These are phyloP conservation scores for Raphicerus campestris DNA, from an alignment of 2,113 vertebrate genomes.

Conservation along the genomic window DNA sequence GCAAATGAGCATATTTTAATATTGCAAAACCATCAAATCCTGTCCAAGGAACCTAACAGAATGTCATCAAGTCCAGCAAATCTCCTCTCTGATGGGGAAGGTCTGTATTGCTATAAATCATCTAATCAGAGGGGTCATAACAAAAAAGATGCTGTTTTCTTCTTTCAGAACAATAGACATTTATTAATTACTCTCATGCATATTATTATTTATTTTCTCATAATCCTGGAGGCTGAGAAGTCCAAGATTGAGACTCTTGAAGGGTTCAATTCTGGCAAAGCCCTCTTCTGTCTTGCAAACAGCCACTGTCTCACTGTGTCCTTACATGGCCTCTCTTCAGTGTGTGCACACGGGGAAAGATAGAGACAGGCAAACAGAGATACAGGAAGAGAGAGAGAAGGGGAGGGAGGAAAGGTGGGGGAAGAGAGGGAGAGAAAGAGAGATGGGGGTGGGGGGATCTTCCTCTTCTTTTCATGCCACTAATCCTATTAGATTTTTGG, in stretches of 20 bases:
- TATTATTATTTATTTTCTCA: not conserved
- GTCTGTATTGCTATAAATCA: not conserved
- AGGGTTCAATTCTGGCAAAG: not conserved
- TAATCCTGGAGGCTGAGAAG: not conserved
- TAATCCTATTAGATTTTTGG: not conserved
- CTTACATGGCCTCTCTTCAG: not conserved
- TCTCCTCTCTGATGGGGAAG: not conserved
- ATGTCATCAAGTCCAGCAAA: constrained; percentile 2
- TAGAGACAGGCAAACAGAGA: not conserved
- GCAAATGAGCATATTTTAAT: constrained; percentile 69
- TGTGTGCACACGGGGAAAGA: not conserved
- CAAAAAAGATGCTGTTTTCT: not conserved
- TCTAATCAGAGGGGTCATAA: not conserved
- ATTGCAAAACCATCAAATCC: constrained; percentile 57
- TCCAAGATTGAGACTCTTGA: not conserved
- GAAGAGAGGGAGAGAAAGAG: not conserved
- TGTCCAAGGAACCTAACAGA: constrained; percentile 47
- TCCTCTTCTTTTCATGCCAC: not conserved
- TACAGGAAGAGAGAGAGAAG: not conserved
- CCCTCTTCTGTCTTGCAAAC: not conserved
- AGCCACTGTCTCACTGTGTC: not conserved
- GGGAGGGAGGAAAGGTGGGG: not conserved
- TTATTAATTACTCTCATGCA: not conserved
- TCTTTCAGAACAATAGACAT: not conserved
- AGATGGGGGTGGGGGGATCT: not conserved